Percentiles rank a stretch among this genome's conserved stretches.
Conservation (phyloP, 2,888 invertebrate genomes). For the Ecliptopera silaceata region DNA sequence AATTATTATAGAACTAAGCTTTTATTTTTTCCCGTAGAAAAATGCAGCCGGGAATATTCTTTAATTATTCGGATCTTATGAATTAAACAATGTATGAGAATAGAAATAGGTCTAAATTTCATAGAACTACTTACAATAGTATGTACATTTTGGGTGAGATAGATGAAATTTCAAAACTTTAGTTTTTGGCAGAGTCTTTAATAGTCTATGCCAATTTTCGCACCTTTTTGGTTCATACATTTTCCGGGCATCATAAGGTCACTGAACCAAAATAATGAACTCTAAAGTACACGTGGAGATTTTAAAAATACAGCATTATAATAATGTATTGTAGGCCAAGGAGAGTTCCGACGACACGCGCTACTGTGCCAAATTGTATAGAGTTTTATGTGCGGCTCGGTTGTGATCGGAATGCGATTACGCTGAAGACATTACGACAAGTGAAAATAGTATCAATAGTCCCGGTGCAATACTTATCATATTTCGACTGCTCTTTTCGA, state of each 20-base stretch:
- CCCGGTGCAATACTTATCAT: background rate
- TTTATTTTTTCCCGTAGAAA: too few relatives aligned
- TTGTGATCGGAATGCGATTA: constrained; percentile 30
- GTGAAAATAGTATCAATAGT: constrained; percentile 2
- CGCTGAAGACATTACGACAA: background rate
- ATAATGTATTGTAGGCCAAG: constrained; percentile 57
- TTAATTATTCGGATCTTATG: too few relatives aligned
- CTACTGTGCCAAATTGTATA: constrained; percentile 42
- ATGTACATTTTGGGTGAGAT: too few relatives aligned
- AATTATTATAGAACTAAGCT: too few relatives aligned
- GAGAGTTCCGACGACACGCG: constrained; percentile 49
- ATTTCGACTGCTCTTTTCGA: too few relatives aligned
- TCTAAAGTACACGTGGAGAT: constrained; percentile 43
- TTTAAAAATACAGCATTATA: constrained; percentile 28
- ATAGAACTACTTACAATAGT: too few relatives aligned
- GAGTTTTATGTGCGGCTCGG: background rate
- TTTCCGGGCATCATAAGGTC: constrained; percentile 41
- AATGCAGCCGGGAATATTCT: too few relatives aligned
- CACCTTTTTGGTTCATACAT: constrained; percentile 42
- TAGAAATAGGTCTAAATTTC: too few relatives aligned
- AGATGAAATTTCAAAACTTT: background rate
- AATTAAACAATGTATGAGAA: too few relatives aligned
- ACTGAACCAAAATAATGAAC: constrained; percentile 49
- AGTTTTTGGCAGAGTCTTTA: constrained; percentile 51
- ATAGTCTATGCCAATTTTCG: constrained; percentile 55